Base-by-base conservation (phyloP, 2,888 invertebrate genomes). In the Ennomos erosarius region DNA sequence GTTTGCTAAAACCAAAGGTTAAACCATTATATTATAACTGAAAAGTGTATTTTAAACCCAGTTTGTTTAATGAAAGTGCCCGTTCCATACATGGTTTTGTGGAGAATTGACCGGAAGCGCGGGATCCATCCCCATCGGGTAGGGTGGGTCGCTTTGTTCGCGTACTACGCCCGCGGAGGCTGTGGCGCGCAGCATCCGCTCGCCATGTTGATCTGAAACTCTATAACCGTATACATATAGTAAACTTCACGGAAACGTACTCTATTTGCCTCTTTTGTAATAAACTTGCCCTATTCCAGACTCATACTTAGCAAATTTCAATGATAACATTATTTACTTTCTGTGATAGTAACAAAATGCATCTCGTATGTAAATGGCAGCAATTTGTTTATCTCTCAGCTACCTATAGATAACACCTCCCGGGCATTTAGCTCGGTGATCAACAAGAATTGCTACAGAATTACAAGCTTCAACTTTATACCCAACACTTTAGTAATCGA, bases 171-270 rank as follows among this genome's bases (percentile, higher is more conserved):
- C 87, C 88, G 88, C 70, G 78, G 86, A 86, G 86, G 86, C 85
- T 86, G 85, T 81, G 76, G 76, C 87, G 90, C 90, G 89, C 91
- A 90, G 89, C 89, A 86, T 88, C 90, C 89, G 78, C 81, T 79
- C 82, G 83, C 82, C 85, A 83, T 86, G 79, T 83, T 84, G 75
- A 73, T 78, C 74, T 78, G 55, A 58, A 58, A 55, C 55, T 55
- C 46, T 40, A 52, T 51, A 44, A 39, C 40, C 69, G 36, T 12
- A 39, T 55, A 52, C 48, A 47, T 52, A 44, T 46, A 53, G 26
- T 45, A 37, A 49, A 54, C 51, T 49, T 13, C 39, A 45, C 47
- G 16, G 26, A 42, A 13, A 44, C 42, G 42, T 35, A 35, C n/a
- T 40, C n/a, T 42, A 42, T 34, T 40, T 38, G 42, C 46, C 46